Evolutionary conservation across 2,113 vertebrate species (phyloP).

Genomic region (Hemicordylus capensis): DNA sequence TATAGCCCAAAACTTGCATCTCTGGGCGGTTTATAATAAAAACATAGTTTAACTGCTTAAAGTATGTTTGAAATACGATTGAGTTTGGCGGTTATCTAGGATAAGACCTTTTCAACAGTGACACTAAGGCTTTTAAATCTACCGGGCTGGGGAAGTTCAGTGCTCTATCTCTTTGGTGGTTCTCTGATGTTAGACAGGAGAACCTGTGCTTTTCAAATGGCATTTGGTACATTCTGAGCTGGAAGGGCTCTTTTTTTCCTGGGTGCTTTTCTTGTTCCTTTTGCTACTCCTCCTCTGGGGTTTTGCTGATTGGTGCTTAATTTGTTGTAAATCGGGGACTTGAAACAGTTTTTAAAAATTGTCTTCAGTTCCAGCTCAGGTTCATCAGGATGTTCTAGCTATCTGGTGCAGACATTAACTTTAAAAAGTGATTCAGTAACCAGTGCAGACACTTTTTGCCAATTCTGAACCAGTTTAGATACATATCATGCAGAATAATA

Average conservation of each 20-base stretch:
- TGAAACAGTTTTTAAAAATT: too few relatives aligned
- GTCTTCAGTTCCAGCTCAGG: too few relatives aligned
- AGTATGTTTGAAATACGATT: not conserved
- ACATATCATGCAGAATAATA: too few relatives aligned
- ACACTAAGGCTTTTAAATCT: not conserved
- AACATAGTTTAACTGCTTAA: not conserved
- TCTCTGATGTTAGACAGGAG: not conserved
- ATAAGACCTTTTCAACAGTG: not conserved
- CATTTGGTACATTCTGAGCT: not conserved
- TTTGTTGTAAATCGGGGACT: not conserved
- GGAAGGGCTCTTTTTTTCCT: not conserved
- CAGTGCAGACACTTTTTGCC: too few relatives aligned
- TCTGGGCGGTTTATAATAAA: too few relatives aligned
- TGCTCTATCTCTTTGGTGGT: not conserved
- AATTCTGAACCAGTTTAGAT: too few relatives aligned
- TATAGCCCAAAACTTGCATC: too few relatives aligned
- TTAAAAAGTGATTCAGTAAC: too few relatives aligned
- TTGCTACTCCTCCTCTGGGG: not conserved
- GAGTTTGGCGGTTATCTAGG: not conserved
- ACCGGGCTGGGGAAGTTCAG: not conserved
- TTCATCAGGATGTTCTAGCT: too few relatives aligned
- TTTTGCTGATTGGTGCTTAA: not conserved
- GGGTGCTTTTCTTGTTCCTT: not conserved
- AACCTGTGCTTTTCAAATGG: not conserved
- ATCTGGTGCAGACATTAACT: too few relatives aligned